Percentiles rank a stretch among this genome's conserved stretches.
These are phyloP conservation scores for Fragum whitleyi DNA, from an alignment of 2,888 invertebrate genomes.

Conservation along the genomic window DNA sequence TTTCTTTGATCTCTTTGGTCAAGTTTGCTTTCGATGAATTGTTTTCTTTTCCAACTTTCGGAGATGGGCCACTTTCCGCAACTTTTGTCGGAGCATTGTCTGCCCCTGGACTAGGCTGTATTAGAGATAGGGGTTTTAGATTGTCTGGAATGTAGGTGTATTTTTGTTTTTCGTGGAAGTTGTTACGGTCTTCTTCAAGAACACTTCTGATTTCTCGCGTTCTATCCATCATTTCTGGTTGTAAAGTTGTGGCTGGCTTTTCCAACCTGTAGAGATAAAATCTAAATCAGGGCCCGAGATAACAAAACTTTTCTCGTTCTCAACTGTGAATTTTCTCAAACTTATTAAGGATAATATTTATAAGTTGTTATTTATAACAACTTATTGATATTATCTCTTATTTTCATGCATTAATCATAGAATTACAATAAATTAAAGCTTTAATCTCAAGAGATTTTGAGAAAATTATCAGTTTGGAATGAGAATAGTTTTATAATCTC, in stretches of 20 bases:
- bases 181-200: not conserved
- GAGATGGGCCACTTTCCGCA: not conserved
- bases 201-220: not conserved
- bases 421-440: no score
- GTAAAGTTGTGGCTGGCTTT: conserved; percentile 31
- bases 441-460: no score
- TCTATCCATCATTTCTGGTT: conserved; percentile 12
- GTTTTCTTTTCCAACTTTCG: not conserved
- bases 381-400: no score
- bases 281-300: no score
- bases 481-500: no score
- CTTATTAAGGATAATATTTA: no score
- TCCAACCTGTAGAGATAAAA: conserved; percentile 31
- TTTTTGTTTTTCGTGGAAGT: conserved; percentile 40
- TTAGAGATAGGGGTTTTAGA: not conserved
- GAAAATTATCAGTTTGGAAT: no score
- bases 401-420: no score
- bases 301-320: no score
- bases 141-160: conserved; percentile 35
- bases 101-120: not conserved
- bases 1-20: not conserved
- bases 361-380: no score
- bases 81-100: not conserved
- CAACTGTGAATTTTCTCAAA: no score
- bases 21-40: conserved; percentile 22